These are phyloP conservation scores for Pagetopsis macropterus DNA, from an alignment of 2,797 vertebrate species.

Conservation along the genomic window DNA sequence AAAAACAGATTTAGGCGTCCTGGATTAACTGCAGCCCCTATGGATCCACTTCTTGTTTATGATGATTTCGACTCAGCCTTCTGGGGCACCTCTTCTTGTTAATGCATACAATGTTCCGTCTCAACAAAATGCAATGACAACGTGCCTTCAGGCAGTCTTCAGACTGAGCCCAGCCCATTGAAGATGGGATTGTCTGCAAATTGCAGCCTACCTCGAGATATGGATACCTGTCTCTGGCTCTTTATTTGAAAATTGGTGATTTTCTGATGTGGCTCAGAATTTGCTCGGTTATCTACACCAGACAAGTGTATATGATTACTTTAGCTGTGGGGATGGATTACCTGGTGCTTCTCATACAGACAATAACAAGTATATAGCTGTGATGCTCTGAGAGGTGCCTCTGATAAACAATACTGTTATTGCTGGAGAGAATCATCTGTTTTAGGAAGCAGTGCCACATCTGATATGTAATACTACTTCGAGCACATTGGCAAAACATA, in stretches of 20 bases:
- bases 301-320: constrained; percentile 45
- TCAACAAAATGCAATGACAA: neutral
- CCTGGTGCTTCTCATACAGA: constrained; percentile 17
- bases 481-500: constrained; percentile 15
- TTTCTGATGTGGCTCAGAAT: constrained; percentile 32
- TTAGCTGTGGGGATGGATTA: constrained; percentile 59
- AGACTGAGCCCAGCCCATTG: constrained; percentile 19
- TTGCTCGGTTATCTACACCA: constrained; percentile 52
- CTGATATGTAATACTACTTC: neutral
- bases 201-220: constrained; percentile 43
- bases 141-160: constrained; percentile 19
- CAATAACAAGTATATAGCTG: constrained; percentile 23
- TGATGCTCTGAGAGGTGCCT: neutral
- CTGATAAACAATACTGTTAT: constrained; percentile 26
- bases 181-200: constrained; percentile 37
- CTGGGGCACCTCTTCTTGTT: neutral
- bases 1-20: neutral
- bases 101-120: constrained; percentile 5
- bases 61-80: neutral
- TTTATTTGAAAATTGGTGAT: constrained; percentile 41
- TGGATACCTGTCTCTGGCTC: constrained; percentile 38
- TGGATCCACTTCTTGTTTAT: neutral
- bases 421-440: constrained; percentile 12
- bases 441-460: neutral
- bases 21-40: neutral